Base-by-base conservation (phyloP, 2,113 vertebrate species). In the Machaerirhynchus nigripectus region DNA sequence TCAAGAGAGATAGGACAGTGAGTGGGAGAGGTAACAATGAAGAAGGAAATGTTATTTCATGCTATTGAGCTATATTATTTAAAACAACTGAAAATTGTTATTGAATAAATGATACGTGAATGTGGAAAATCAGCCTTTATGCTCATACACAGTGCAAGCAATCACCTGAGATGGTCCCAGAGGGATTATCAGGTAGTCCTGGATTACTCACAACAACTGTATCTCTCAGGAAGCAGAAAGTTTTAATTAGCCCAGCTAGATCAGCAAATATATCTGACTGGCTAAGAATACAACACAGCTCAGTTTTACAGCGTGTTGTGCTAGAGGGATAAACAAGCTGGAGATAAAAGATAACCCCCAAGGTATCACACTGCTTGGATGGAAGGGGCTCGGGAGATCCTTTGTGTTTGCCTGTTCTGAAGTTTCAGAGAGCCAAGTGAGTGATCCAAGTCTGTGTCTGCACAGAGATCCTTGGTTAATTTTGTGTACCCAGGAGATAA, bases 231-330 rank as follows among this genome's bases (percentile, higher is more conserved):
- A 89, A 90, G 49, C 39, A 89, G 55, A 69, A 81, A 91, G 42
- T 96, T 96, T 94, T 94, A 94, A 94, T 96, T 96, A 92, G 92
- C 89, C 50, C 40, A 70, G 33, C 76, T 68, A 64, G 93, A 84
- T 87, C 53, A 82, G 69, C 89, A 86, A 50, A 79, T 87, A 47
- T 31, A 87, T 91, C 55, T 1, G 6, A 47, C 65, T 83, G 71
- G 61, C 73, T 92, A 37, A 61, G 44, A 70, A 63, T 44, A 70
- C n/a, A 73, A 59, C 64, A 52, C 23, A 50, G 50, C 44, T 37
- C 49, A 56, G 60, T 64, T 95, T 91, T 75, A 53, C 21, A 70
- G 55, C n/a, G 11, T 70, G 9, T 88, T 92, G 78, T 87, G 81
- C 95, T 87, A 53, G 81, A 68, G 59, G 84, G 90, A 76, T 94